A percentile compares a stretch with the other conserved stretches of the same genome.
Evolutionary conservation across 92 coral and sea anemone genomes (phyloP).

Genomic region (Epizoanthus fatuus): DNA sequence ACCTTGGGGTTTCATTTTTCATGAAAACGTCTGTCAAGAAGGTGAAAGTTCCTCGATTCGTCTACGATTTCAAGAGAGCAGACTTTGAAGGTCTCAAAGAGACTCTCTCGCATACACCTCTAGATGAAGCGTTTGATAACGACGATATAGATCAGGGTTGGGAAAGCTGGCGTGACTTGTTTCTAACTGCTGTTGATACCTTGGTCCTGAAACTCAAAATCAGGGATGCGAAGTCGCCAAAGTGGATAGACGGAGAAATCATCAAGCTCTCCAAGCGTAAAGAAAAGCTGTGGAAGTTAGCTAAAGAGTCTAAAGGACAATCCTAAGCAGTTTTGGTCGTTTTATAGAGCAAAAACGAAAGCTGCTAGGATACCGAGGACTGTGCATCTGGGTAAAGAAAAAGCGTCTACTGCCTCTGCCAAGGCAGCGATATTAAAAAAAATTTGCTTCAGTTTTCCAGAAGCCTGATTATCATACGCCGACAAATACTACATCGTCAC

Average conservation of each 20-base stretch:
- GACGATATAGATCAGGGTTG: slow-evolving; percentile 50
- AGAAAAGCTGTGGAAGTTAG: neutral
- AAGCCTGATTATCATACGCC: neutral
- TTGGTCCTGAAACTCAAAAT: no score
- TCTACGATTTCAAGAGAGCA: slow-evolving; percentile 61
- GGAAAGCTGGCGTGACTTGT: slow-evolving; percentile 51
- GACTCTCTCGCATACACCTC: slow-evolving; percentile 32
- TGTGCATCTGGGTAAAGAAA: neutral
- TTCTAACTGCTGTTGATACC: no score
- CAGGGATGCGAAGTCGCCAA: no score
- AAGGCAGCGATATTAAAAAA: neutral
- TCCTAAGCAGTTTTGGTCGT: slow-evolving; percentile 14
- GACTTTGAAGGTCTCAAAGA: slow-evolving; percentile 56
- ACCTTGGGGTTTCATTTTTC: slow-evolving; percentile 42
- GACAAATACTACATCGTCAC: neutral
- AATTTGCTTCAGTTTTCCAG: neutral
- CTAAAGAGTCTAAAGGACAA: slow-evolving; percentile 6
- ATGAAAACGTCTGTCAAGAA: slow-evolving; percentile 33
- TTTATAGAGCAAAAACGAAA: neutral
- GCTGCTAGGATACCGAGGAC: neutral
- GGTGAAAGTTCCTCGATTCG: slow-evolving; percentile 22
- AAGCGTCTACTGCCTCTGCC: neutral
- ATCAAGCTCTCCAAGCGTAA: slow-evolving; percentile 6
- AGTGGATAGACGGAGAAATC: no score
- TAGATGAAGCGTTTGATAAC: slow-evolving; percentile 49